Base-by-base conservation (phyloP, 1,140 invertebrate genomes). In the Forficula auricularia region DNA sequence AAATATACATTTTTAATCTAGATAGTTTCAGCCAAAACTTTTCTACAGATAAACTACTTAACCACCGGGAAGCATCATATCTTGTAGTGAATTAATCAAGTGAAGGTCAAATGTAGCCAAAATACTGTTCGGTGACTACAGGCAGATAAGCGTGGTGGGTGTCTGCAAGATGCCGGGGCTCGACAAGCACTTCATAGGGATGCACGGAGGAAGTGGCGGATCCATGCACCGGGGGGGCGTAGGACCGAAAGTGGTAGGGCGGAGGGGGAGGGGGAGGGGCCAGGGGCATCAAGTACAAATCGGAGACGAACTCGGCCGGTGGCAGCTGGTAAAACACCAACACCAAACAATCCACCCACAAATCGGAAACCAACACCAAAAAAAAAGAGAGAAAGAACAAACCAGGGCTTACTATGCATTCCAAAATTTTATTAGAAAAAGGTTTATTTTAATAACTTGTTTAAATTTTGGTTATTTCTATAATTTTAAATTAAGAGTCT, bases 251-350 rank as follows among this genome's bases (percentile, higher is more conserved):
- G 3, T 3, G 13, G 20, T 43, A 30, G 8, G 32, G 19, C 40
- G 46, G 19, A 36, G 52, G 52, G 63, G 54, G 53, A 59, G 48
- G 43, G 58, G 57, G 52, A 42, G 57, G 22, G 53, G 65, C 50
- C 61, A 53, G 43, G 60, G 61, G 52, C 42, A 27, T 13, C 43
- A 68, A 59, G 63, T 74, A 78, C 57, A 78, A 68, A 62, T 79
- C 76, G 62, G 75, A 77, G 64, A 75, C 70, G 68, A 79, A 70
- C 66, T 77, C 75, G 65, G 74, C 68, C 58, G 71, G 72, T 74
- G 76, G 73, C 53, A 64, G 64, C 56, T 54, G 62, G 58, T 57
- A 47, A 51, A 48, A 38, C 46, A 52, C 19, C 48, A 19, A 46
- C 44, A 30, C 43, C 44, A 48, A 18, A 35, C 34, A 18, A 30